Conservation (phyloP, 2,113 vertebrate species). For the Oxygymnocypris stewartii region DNA sequence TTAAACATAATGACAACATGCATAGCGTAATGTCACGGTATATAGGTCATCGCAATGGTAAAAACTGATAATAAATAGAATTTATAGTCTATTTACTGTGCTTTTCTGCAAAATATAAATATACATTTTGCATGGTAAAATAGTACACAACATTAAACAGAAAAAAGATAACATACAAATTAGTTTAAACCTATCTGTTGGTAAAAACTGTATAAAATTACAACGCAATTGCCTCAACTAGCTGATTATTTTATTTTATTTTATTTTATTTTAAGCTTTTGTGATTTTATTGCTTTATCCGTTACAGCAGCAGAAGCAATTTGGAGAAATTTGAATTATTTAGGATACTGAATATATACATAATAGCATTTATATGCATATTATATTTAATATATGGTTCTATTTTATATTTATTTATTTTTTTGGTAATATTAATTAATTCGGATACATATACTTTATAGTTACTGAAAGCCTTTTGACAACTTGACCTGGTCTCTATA, state of each 20-base stretch:
- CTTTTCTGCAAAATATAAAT: background rate
- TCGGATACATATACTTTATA: background rate
- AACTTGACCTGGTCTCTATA: background rate
- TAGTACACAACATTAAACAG: background rate
- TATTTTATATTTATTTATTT: no score
- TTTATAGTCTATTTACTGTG: background rate
- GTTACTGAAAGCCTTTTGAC: background rate
- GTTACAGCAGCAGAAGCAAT: no score
- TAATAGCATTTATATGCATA: background rate
- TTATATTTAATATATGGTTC: background rate
- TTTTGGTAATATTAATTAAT: no score
- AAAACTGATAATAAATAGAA: background rate
- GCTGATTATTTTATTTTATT: no score
- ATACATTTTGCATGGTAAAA: background rate
- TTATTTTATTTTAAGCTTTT: no score
- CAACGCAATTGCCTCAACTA: no score
- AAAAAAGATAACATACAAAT: no score
- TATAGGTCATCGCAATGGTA: background rate
- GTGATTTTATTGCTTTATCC: no score
- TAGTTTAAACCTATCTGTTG: no score
- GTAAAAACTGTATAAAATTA: no score
- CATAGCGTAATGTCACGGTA: background rate
- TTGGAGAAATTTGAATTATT: no score
- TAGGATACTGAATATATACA: no score
- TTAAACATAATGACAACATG: conserved; percentile 11